Conservation (phyloP, 2,888 invertebrate genomes). For the Xestobium rufovillosum region DNA sequence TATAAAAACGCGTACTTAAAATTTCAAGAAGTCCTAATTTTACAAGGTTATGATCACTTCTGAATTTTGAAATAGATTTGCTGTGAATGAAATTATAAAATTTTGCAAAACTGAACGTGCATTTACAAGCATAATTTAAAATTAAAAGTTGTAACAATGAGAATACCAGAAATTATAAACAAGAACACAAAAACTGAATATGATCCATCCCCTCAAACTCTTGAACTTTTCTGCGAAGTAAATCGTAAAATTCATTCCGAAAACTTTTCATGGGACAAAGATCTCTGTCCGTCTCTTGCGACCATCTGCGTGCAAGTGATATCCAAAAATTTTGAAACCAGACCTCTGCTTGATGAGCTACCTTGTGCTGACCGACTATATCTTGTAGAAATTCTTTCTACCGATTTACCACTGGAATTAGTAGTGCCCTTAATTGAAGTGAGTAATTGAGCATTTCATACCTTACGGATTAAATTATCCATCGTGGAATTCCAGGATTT, state of each 20-base stretch:
- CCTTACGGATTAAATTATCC: slow-evolving; percentile 1
- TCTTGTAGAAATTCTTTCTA: slow-evolving; percentile 54
- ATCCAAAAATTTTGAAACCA: slow-evolving; percentile 44
- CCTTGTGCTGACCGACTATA: slow-evolving; percentile 52
- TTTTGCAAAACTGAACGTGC: too few relatives aligned
- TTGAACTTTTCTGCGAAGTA: slow-evolving; percentile 38
- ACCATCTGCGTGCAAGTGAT: slow-evolving; percentile 46
- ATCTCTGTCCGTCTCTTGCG: slow-evolving; percentile 45
- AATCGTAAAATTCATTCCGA: slow-evolving; percentile 46
- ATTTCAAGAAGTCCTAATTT: too few relatives aligned
- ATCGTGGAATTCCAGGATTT: not conserved
- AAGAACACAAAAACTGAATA: slow-evolving; percentile 44
- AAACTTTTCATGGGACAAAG: slow-evolving; percentile 48
- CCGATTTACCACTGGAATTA: slow-evolving; percentile 50
- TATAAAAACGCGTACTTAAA: too few relatives aligned
- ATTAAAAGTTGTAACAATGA: slow-evolving; percentile 20
- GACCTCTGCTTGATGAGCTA: slow-evolving; percentile 49
- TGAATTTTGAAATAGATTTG: too few relatives aligned
- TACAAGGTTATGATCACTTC: too few relatives aligned
- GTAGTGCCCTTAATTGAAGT: slow-evolving; percentile 50
- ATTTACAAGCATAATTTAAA: too few relatives aligned
- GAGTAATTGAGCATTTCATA: slow-evolving; percentile 16
- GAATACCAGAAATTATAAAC: slow-evolving; percentile 41
- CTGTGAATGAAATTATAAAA: too few relatives aligned
- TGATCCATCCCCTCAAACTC: slow-evolving; percentile 36